Base-by-base conservation (phyloP, 2,888 invertebrate species). In the Ormyrus nitidulus region DNA sequence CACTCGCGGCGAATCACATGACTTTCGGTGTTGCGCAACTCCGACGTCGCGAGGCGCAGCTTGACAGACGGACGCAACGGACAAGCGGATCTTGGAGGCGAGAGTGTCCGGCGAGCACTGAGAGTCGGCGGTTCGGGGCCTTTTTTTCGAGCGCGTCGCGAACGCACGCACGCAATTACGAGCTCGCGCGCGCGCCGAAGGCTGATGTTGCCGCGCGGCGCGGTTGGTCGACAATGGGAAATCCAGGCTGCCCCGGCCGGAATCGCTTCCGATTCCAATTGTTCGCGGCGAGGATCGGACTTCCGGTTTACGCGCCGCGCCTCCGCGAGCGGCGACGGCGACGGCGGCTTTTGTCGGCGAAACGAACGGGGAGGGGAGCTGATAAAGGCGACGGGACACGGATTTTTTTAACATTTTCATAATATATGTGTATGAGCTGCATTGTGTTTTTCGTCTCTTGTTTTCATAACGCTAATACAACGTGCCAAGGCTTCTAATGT, bases 241-340 rank as follows among this genome's bases (percentile, higher is more conserved):
- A 83, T 84, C 85, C 84, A 84, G 84, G 84, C 85, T 85, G 74
- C 83, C 85, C 86, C 78, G 19, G 77, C 84, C 85, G 86, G 86
- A 88, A 87, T 88, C 86, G 86, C 88, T 88, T 88, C 88, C 88
- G 88, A 88, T 87, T 85, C 86, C 87, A 87, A 88, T 88, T 88
- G 87, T 87, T 85, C 82, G 82, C 81, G 80, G 79, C 81, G 68
- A 79, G 65, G 70, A 59, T 65, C 79, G 75, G 34, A 72, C 80
- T 76, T 80, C 80, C 80, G 80, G 44, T 72, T 72, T 62, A 66
- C 80, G 51, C 66, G 75, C 64, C 59, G 65, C 66, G 62, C 79
- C 79, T 54, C 61, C 59, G 58, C 62, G 10, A 49, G 11, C 58
- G 46, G 5, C 13, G 19, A 0, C 61, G 9, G 19, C 62, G 62